Evolutionary conservation across 2,888 invertebrate genomes (phyloP).

Genomic region (Trachelus tabidus): DNA sequence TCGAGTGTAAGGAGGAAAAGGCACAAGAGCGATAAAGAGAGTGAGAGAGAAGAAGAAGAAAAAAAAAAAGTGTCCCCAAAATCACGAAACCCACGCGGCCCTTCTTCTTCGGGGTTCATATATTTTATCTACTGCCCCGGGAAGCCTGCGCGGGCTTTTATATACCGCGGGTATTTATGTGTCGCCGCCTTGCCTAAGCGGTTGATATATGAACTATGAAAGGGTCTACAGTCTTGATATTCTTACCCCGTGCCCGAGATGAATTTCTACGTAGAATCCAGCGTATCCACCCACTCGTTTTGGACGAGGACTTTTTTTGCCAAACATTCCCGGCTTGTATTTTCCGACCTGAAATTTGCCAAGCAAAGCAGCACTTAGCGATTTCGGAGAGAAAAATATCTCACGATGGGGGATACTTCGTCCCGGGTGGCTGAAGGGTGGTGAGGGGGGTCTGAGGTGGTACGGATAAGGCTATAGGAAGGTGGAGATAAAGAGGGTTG

Average conservation of each 20-base stretch:
- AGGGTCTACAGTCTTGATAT: not conserved
- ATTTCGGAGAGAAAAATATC: not conserved
- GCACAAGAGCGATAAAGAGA: not conserved
- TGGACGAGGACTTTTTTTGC: not conserved
- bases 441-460: not conserved
- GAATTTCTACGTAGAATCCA: not conserved
- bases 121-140: slow-evolving; percentile 51
- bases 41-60: slow-evolving; percentile 3
- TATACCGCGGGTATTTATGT: slow-evolving; percentile 60
- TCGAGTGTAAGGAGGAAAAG: not conserved
- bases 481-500: slow-evolving; percentile 18
- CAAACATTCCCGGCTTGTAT: not conserved
- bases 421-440: not conserved
- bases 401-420: not conserved
- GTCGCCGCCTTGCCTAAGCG: slow-evolving; percentile 61
- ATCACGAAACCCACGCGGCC: slow-evolving; percentile 28
- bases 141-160: slow-evolving; percentile 39
- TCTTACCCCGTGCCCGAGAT: slow-evolving; percentile 17
- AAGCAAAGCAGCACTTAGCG: not conserved
- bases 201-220: slow-evolving; percentile 61
- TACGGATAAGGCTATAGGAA: not conserved
- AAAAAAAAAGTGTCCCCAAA: slow-evolving; percentile 28
- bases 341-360: not conserved
- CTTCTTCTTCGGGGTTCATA: slow-evolving; percentile 39
- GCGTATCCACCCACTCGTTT: not conserved